Evolutionary conservation across 2,888 invertebrate species (phyloP).

Genomic region (Parascotia fuliginaria): DNA sequence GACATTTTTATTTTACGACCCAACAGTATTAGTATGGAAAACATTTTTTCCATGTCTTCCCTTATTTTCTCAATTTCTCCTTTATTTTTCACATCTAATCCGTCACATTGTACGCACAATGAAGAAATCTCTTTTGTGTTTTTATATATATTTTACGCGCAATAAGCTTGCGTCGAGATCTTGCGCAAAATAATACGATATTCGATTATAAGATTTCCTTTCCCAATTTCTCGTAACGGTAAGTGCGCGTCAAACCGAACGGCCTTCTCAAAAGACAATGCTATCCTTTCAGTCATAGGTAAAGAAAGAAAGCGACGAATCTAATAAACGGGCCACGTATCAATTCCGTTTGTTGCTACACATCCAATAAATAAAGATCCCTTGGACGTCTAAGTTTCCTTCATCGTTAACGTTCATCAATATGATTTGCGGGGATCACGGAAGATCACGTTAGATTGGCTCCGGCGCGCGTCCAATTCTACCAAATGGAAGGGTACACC

Average conservation of each 20-base stretch:
- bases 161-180: conserved; percentile 38
- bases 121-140: conserved; percentile 18
- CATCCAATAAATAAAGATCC: conserved; percentile 68
- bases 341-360: conserved; percentile 77
- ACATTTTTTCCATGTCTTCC: conserved; percentile 29
- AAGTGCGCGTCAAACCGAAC: conserved; percentile 69
- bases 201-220: conserved; percentile 57
- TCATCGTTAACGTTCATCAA: conserved; percentile 61
- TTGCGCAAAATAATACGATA: conserved; percentile 50
- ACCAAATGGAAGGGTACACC: conserved; percentile 81
- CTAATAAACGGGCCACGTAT: conserved; percentile 80
- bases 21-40: conserved; percentile 47
- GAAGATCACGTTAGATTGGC: conserved; percentile 67
- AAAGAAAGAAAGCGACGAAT: conserved; percentile 81
- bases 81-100: conserved; percentile 36
- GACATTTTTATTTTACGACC: conserved; percentile 49
- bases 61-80: conserved; percentile 35
- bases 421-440: conserved; percentile 58
- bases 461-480: conserved; percentile 77
- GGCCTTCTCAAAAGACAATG: conserved; percentile 76
- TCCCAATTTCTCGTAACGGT: conserved; percentile 54
- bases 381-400: conserved; percentile 50
- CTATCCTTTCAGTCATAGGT: conserved; percentile 77
- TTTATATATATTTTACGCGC: conserved; percentile 38
- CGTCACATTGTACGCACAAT: conserved; percentile 30